Base-by-base conservation (phyloP, 2,888 invertebrate genomes). In the Salpingus planirostris region DNA sequence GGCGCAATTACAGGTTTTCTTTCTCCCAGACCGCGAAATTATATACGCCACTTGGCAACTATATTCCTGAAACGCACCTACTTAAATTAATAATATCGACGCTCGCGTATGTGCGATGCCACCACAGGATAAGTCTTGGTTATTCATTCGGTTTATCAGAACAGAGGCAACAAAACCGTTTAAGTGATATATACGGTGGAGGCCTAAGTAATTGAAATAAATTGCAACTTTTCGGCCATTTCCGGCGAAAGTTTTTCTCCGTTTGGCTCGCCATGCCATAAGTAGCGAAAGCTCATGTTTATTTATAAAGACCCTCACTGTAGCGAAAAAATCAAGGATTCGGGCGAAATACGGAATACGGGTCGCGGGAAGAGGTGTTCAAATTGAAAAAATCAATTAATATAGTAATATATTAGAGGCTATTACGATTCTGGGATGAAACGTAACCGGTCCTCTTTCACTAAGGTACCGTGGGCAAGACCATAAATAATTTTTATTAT, bases 101-200 rank as follows among this genome's bases (percentile, higher is more conserved):
- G n/a, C n/a, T n/a, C n/a, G n/a, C n/a, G n/a, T n/a, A n/a, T n/a
- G n/a, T n/a, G n/a, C n/a, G n/a, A n/a, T n/a, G n/a, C n/a, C n/a
- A n/a, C n/a, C n/a, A n/a, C n/a, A n/a, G 32, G 35, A 44, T 45
- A 45, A 41, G 33, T 45, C 45, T 45, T 45, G 41, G 43, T 43
- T 45, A 44, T 42, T 40, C 37, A 39, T 41, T 39, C 34, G 32
- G 45, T 36, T n/a, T n/a, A 41, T 40, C 43, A 43, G 41, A 45
- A 45, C 34, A 38, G 38, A 29, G 31, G 40, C 39, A 38, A 32
- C 39, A 31, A 41, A 45, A 45, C 41, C 35, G 45, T 45, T 42
- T 45, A 43, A 45, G 43, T 43, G 45, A 45, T 45, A 43, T 45
- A 45, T 45, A 41, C n/a, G n/a, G n/a, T n/a, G n/a, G 45, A 37